phyloP scores from a whole-genome alignment of 2,888 invertebrate species.

The Stenotaenia linearis region DNA sequence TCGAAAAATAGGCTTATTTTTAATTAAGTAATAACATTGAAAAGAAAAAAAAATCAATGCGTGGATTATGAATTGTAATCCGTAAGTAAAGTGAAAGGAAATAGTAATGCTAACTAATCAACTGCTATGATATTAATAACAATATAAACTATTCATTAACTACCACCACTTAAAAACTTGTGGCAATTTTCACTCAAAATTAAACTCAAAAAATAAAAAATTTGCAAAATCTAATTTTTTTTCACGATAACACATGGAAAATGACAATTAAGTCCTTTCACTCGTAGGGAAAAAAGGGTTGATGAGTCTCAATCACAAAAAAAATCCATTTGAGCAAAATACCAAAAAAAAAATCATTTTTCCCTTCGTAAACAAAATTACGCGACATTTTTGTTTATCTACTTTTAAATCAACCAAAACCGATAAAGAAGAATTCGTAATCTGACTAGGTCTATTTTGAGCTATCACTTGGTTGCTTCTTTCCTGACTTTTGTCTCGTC shows the following conservation, averaged over 20 bases:
- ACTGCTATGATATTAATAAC: too few species aligned
- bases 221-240: neutral
- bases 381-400: too few species aligned
- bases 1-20: too few species aligned
- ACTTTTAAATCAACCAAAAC: neutral
- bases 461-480: neutral
- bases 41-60: neutral
- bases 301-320: neutral
- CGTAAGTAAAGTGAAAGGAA: neutral
- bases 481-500: neutral
- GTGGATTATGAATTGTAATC: neutral
- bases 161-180: neutral
- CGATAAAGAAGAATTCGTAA: neutral
- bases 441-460: neutral
- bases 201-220: neutral
- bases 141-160: neutral
- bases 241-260: neutral
- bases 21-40: neutral
- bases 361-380: too few species aligned
- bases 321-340: neutral
- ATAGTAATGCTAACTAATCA: neutral
- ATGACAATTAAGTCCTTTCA: neutral
- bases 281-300: neutral
- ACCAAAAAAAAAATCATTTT: neutral
- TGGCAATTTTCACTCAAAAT: neutral